Percentiles rank a stretch among this genome's conserved stretches.
Conservation (phyloP, 2,113 vertebrate species). For the Cottus gobio region DNA sequence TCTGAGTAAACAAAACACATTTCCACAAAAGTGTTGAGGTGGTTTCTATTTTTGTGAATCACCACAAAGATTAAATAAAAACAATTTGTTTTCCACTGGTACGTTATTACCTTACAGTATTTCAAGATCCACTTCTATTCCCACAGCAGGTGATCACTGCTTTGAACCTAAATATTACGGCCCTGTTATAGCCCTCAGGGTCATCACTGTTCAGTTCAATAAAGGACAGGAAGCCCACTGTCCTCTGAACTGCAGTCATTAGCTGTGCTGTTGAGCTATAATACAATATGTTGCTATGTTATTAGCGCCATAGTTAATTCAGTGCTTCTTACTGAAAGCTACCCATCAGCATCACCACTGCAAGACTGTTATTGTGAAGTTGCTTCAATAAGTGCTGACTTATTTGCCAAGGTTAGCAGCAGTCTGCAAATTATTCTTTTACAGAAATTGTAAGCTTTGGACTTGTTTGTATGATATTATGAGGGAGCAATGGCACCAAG, state of each 20-base stretch:
- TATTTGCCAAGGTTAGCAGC: neutral
- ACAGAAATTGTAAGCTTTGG: neutral
- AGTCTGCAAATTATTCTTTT: neutral
- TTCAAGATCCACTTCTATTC: slow-evolving; percentile 8
- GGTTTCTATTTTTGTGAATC: neutral
- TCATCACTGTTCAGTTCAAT: slow-evolving; percentile 29
- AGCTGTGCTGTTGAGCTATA: slow-evolving; percentile 18
- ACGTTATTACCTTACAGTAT: too few species aligned
- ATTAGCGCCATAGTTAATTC: slow-evolving; percentile 28
- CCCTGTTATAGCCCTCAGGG: neutral
- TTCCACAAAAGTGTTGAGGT: neutral
- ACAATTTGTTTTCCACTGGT: neutral
- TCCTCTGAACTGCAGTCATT: slow-evolving; percentile 29
- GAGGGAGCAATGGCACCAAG: neutral
- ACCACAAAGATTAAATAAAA: neutral
- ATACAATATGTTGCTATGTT: slow-evolving; percentile 51
- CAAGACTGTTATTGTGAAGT: slow-evolving; percentile 16
- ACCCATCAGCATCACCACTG: slow-evolving; percentile 1
- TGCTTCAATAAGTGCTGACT: neutral
- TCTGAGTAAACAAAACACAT: neutral
- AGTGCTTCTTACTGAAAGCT: slow-evolving; percentile 22
- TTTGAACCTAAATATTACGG: slow-evolving; percentile 5
- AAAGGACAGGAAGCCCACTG: slow-evolving; percentile 12
- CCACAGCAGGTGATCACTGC: slow-evolving; percentile 17
- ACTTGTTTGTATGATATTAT: neutral